Base-by-base conservation (phyloP, 1,140 invertebrate genomes). In the Trichomalopsis sarcophagae region DNA sequence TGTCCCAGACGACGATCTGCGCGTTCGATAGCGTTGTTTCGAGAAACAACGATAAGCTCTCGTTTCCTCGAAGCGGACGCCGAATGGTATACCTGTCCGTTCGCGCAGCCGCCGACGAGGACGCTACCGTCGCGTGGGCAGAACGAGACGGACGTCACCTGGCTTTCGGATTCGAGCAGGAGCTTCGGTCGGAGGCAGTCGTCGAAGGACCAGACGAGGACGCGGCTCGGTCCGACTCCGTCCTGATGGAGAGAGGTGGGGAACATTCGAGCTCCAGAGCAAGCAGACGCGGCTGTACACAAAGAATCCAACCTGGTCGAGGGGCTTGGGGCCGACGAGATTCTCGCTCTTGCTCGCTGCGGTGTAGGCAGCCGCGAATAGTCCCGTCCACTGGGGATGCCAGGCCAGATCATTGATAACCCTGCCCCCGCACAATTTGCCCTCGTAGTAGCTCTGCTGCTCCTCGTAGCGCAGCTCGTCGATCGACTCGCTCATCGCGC, bases 201-300 rank as follows among this genome's bases (percentile, higher is more conserved):
- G 11, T 94, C 93, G 88, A 96, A 95, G 84, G 95, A 96, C 96
- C 96, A 97, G 74, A 97, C 93, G 71, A 97, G 92, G 11, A 96
- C 95, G 13, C 94, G 77, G 23, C 2, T 62, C 17, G 14, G 0
- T 1, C 17, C 5, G 55, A n/a, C 4, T n/a, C 55, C 21, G 4
- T 62, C 21, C 55, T 62, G 21, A 6, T 0, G 21, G 21, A 62
- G 55, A n/a, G 17, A n/a, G 7, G 5, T 2, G 17, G 2, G 4
- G 10, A 4, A 14, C 1, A 62, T 4, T 17, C 17, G 21, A 62
- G 55, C 85, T 95, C 96, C 96, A 96, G 97, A 74, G 97, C 93
- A 69, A 97, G 91, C 11, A 27, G 0, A 96, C 95, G 13, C 94
- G 68, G 33, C 1, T 71, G 7, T 66, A n/a, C 5, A 71, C 1